Evolutionary conservation across 2,888 invertebrate species (phyloP), one percentile per base, ranked within the genome.

Genomic region (Acleris sparsana): DNA sequence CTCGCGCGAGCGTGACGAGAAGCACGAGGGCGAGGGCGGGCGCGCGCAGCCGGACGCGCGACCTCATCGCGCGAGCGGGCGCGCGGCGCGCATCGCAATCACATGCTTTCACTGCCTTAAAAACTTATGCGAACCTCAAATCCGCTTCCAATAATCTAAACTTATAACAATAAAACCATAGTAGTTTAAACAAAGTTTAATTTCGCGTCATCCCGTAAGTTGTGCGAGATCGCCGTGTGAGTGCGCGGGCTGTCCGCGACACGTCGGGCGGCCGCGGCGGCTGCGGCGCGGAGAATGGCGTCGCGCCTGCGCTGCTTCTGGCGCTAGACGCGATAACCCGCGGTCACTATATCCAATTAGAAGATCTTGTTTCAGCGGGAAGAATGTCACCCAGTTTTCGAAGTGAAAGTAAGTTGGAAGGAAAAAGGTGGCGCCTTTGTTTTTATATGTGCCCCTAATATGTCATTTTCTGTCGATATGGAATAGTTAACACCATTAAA

Each of bases 291-390:
- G 83, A 78, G 83, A 90, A 84, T 92, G 92, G 67, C 85, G 83
- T 82, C 90, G 92, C 92, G 92, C 92, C 80, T 92, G 92, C 92
- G 92, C 90, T 16, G 29, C 7, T n/a, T 18, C 29, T 18, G 39
- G 22, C 51, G 51, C 39, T 62, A 52, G 20, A 51, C 49, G 39
- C 48, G 39, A 39, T 53, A 53, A 60, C 48, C 53, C 17, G 59
- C 64, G 46, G 53, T 57, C 49, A 55, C 46, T 53, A 60, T 43
- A 53, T 59, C 53, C 49, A 64, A 64, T 60, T 59, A 53, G 64
- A 58, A 53, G 22, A 39, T 39, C 13, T 39, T 13, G 39, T 39
- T 39, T 46, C n/a, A 17, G 46, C 46, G 46, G 17, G n/a, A 46
- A 46, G 16, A 46, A 46, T n/a, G 7, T 46, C n/a, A n/a, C 17